phyloP scores from a whole-genome alignment of 2,888 invertebrate species.

The Danaus chrysippus region DNA sequence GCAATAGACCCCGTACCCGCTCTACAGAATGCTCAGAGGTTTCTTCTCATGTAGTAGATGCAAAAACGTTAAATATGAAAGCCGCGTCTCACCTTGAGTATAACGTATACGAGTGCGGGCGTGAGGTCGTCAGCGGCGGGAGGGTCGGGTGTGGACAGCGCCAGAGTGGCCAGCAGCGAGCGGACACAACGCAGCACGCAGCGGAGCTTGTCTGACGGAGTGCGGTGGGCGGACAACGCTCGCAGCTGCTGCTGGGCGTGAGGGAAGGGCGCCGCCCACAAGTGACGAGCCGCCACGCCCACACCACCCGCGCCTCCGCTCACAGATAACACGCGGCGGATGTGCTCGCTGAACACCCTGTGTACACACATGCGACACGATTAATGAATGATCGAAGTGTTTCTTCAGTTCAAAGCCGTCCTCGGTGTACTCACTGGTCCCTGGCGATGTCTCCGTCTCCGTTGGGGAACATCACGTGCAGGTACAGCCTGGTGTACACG shows the following conservation, averaged over 20 bases:
- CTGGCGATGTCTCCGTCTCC: constrained; percentile 96
- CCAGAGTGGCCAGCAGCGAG: constrained; percentile 95
- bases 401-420: not conserved
- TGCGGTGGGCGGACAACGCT: constrained; percentile 93
- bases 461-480: constrained; percentile 96
- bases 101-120: constrained; percentile 97
- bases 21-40: too few species aligned
- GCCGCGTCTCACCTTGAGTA: constrained; percentile 85
- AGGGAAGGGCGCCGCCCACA: constrained; percentile 97
- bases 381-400: not conserved
- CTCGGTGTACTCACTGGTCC: constrained; percentile 84
- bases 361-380: constrained; percentile 13
- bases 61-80: too few species aligned
- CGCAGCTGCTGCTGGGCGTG: constrained; percentile 94
- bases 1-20: too few species aligned
- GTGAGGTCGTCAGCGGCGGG: constrained; percentile 96
- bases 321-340: constrained; percentile 86
- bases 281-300: constrained; percentile 81
- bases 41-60: too few species aligned
- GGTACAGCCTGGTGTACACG: constrained; percentile 94
- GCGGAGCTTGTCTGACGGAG: constrained; percentile 90
- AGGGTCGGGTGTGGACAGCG: constrained; percentile 87
- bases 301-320: constrained; percentile 88
- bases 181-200: constrained; percentile 93
- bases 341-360: constrained; percentile 93